These are phyloP conservation scores for Synergus japonicus DNA, from an alignment of 2,888 invertebrate genomes.

Conservation along the genomic window DNA sequence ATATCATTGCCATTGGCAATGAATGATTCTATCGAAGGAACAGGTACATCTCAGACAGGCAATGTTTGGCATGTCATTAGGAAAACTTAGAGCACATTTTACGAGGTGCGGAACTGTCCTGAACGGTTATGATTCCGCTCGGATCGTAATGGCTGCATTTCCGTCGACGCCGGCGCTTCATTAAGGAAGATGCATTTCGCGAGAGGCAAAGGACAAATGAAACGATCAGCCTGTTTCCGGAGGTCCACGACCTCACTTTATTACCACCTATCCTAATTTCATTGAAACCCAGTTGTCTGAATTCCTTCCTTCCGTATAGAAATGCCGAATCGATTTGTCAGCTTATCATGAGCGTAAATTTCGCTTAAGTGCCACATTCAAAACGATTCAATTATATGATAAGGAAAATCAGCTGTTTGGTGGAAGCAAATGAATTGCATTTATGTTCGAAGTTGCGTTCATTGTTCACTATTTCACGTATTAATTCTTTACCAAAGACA, in stretches of 20 bases:
- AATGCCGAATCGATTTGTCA: slow-evolving; percentile 12
- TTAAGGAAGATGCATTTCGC: background rate
- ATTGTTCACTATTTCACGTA: background rate
- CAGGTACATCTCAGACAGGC: background rate
- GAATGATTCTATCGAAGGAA: no score
- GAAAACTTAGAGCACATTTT: slow-evolving; percentile 26
- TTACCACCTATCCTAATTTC: slow-evolving; percentile 23
- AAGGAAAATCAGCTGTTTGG: background rate
- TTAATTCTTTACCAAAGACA: background rate
- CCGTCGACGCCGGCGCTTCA: slow-evolving; percentile 32
- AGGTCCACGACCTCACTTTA: slow-evolving; percentile 18
- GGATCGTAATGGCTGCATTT: slow-evolving; percentile 6
- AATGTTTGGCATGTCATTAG: slow-evolving; percentile 5
- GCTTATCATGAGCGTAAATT: slow-evolving; percentile 20
- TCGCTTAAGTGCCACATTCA: background rate
- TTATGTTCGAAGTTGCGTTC: background rate
- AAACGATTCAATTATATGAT: slow-evolving; percentile 21
- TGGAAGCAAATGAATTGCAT: background rate
- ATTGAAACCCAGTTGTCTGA: slow-evolving; percentile 23
- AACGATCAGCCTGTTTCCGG: slow-evolving; percentile 5
- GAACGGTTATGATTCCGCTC: slow-evolving; percentile 21
- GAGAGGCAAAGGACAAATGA: background rate
- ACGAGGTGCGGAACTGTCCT: slow-evolving; percentile 31
- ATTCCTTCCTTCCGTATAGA: slow-evolving; percentile 18
- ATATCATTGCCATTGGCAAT: no score